Evolutionary conservation across 2,888 invertebrate genomes (phyloP).

Genomic region (Dynastes tityus): DNA sequence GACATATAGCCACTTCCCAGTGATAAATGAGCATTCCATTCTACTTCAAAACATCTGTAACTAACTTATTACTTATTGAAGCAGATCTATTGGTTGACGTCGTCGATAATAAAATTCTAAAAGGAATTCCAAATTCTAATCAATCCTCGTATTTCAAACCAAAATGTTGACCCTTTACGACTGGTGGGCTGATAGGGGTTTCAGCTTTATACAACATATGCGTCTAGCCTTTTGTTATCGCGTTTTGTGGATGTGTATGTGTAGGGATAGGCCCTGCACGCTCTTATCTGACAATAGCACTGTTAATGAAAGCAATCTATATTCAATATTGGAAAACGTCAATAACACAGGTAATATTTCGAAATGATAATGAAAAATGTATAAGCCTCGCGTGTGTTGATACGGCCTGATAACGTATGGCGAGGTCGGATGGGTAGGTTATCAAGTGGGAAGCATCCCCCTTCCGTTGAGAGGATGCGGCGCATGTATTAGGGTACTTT

Average conservation of each 20-base stretch:
- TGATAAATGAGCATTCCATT: too few relatives aligned
- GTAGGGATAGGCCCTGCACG: not conserved
- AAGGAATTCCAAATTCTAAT: too few relatives aligned
- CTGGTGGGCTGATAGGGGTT: not conserved
- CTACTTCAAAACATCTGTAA: too few relatives aligned
- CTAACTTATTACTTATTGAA: too few relatives aligned
- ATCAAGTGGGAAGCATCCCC: not conserved
- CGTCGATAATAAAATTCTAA: too few relatives aligned
- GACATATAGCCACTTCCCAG: too few relatives aligned
- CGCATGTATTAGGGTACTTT: slow-evolving; percentile 11
- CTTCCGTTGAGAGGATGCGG: not conserved
- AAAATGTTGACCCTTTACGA: not conserved
- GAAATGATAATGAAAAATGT: slow-evolving; percentile 44
- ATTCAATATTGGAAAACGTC: slow-evolving; percentile 43
- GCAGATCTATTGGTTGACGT: too few relatives aligned
- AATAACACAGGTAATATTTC: slow-evolving; percentile 44
- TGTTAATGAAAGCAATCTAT: slow-evolving; percentile 46
- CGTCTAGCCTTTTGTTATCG: slow-evolving; percentile 16
- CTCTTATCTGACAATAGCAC: slow-evolving; percentile 17
- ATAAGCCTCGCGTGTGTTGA: slow-evolving; percentile 4
- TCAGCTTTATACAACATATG: slow-evolving; percentile 3
- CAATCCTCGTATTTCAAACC: too few relatives aligned
- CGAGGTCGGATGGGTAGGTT: slow-evolving; percentile 3
- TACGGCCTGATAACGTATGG: not conserved
- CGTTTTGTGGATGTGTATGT: not conserved